phyloP scores from a whole-genome alignment of 2,888 invertebrate species.

The Sinodicranocentrus sp. region DNA sequence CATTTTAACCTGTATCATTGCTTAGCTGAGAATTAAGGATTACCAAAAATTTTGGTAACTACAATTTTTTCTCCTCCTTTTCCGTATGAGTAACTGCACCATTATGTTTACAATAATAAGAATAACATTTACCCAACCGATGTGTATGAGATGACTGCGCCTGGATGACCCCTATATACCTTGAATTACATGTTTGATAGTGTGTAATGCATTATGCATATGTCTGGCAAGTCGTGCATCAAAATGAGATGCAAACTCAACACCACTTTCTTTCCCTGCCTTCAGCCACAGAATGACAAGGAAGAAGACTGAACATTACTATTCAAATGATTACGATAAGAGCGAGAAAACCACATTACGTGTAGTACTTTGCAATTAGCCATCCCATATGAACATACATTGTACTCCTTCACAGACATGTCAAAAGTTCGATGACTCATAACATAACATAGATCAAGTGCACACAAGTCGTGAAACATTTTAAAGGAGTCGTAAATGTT shows the following conservation, averaged over 20 bases:
- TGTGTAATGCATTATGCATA: conserved; percentile 5
- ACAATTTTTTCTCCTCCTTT: too few relatives aligned
- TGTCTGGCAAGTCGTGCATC: conserved; percentile 33
- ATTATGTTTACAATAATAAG: neutral
- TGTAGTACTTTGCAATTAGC: neutral
- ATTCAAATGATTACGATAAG: conserved; percentile 53
- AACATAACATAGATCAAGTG: conserved; percentile 32
- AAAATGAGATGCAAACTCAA: conserved; percentile 43
- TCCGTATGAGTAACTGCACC: conserved; percentile 6
- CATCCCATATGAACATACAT: neutral
- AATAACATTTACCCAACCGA: neutral
- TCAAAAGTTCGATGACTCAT: conserved; percentile 52
- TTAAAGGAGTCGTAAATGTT: neutral
- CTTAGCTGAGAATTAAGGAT: conserved; percentile 3
- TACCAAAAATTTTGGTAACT: too few relatives aligned
- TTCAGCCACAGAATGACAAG: conserved; percentile 43
- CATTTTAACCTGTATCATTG: too few relatives aligned
- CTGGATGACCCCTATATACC: conserved; percentile 40
- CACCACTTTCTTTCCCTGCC: conserved; percentile 21
- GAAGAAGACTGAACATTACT: conserved; percentile 32
- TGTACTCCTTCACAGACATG: conserved; percentile 11
- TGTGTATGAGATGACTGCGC: neutral
- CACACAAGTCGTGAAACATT: conserved; percentile 19
- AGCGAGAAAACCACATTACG: too few relatives aligned
- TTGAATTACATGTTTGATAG: conserved; percentile 23